Percentiles rank a stretch among this genome's conserved stretches.
Conservation (phyloP, 2,888 invertebrate genomes). For the Oscheius onirici region DNA sequence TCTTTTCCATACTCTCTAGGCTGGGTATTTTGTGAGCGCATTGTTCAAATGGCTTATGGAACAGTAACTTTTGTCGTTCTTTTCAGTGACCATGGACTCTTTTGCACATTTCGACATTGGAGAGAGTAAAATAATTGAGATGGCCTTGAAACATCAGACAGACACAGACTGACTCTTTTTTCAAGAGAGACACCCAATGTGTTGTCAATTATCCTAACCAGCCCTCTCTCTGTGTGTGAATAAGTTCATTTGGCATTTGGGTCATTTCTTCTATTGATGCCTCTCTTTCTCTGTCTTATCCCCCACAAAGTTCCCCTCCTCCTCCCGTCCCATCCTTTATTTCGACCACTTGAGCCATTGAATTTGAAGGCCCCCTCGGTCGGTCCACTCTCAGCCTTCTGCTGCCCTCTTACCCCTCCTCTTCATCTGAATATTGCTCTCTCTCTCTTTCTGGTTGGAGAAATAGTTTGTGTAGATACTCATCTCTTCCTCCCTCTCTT, state of each 20-base stretch:
- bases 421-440: slow-evolving; percentile 26
- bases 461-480: neutral
- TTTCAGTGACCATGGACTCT: too few species aligned
- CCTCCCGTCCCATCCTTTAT: slow-evolving; percentile 4
- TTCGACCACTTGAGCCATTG: slow-evolving; percentile 28
- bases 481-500: neutral
- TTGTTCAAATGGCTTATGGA: too few species aligned
- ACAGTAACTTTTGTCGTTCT: too few species aligned
- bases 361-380: slow-evolving; percentile 22
- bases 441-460: neutral
- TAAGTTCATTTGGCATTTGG: slow-evolving; percentile 27
- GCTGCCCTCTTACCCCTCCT: slow-evolving; percentile 9
- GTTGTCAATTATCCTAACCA: slow-evolving; percentile 13
- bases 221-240: neutral
- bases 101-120: too few species aligned
- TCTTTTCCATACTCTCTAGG: too few species aligned
- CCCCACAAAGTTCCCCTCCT: slow-evolving; percentile 3
- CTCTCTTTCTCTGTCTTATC: slow-evolving; percentile 21
- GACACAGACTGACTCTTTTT: slow-evolving; percentile 2
- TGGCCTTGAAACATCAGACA: slow-evolving; percentile 15
- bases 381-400: slow-evolving; percentile 17
- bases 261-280: slow-evolving; percentile 31
- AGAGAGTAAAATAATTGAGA: slow-evolving; percentile 8
- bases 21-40: too few species aligned
- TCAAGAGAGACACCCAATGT: slow-evolving; percentile 4